Conservation (phyloP, 1,140 invertebrate genomes). For the Sarcophaga bullata region DNA sequence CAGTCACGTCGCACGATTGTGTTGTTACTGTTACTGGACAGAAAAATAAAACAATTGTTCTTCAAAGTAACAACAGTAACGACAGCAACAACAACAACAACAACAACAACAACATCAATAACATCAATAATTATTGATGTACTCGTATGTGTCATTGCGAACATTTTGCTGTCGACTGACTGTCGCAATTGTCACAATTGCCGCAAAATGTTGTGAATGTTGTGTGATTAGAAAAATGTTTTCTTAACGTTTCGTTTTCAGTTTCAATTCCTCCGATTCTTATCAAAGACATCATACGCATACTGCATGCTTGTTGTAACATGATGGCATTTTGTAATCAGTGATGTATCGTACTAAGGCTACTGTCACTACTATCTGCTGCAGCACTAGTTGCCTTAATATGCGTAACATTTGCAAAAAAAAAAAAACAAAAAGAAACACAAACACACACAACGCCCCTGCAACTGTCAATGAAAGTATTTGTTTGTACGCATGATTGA, state of each 20-base stretch:
- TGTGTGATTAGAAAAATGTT: too few relatives aligned
- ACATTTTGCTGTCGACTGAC: background rate
- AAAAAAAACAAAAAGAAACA: too few relatives aligned
- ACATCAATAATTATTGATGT: background rate
- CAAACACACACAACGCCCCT: background rate
- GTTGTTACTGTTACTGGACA: background rate
- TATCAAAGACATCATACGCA: too few relatives aligned
- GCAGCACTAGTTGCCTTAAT: background rate
- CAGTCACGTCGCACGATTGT: background rate
- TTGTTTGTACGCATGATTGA: conserved; percentile 3
- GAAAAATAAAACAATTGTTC: background rate
- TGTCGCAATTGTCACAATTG: background rate
- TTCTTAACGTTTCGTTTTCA: background rate
- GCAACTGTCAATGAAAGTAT: conserved; percentile 21
- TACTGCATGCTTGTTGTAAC: background rate
- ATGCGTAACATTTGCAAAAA: background rate
- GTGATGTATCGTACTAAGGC: background rate
- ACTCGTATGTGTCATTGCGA: conserved; percentile 7
- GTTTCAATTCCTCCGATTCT: background rate
- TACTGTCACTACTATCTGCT: too few relatives aligned
- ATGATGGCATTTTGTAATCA: background rate
- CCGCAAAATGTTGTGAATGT: too few relatives aligned
- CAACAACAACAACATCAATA: background rate
- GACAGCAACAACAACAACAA: too few relatives aligned
- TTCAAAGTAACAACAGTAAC: background rate